Conservation (phyloP, 2,113 vertebrate genomes). For the Gila orcuttii region DNA sequence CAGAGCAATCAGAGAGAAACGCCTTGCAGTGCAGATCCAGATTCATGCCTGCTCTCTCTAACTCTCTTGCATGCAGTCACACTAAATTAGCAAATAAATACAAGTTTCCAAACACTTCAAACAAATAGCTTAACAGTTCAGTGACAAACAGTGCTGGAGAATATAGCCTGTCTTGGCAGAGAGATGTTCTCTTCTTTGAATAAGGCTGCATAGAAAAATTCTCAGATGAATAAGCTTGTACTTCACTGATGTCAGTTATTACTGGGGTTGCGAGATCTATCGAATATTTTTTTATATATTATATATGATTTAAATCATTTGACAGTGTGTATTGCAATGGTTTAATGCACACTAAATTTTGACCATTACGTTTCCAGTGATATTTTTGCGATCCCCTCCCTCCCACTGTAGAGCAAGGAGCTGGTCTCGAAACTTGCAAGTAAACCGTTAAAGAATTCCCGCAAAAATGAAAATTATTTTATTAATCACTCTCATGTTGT, state of each 20-base stretch:
- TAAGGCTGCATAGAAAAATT: neutral
- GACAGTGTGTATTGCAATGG: no score
- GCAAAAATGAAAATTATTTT: no score
- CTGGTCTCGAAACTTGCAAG: no score
- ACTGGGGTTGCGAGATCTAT: neutral
- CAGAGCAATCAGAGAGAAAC: constrained; percentile 52
- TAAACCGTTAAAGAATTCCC: no score
- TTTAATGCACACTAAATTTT: no score
- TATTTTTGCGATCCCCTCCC: no score
- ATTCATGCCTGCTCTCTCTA: constrained; percentile 32
- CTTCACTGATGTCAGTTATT: neutral
- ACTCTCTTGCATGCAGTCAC: neutral
- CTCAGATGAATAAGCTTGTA: neutral
- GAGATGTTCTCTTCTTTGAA: constrained; percentile 5
- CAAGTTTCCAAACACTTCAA: constrained; percentile 37
- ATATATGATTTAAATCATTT: no score
- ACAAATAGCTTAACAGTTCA: constrained; percentile 35
- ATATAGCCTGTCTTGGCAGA: neutral
- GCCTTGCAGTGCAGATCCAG: constrained; percentile 15
- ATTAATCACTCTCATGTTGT: no score
- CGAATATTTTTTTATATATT: neutral
- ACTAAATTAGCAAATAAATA: constrained; percentile 8
- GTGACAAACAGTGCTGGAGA: constrained; percentile 2
- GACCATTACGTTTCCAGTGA: no score
- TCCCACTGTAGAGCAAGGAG: no score